These are phyloP conservation scores for Samia ricini DNA, from an alignment of 1,140 invertebrate genomes.

Conservation along the genomic window DNA sequence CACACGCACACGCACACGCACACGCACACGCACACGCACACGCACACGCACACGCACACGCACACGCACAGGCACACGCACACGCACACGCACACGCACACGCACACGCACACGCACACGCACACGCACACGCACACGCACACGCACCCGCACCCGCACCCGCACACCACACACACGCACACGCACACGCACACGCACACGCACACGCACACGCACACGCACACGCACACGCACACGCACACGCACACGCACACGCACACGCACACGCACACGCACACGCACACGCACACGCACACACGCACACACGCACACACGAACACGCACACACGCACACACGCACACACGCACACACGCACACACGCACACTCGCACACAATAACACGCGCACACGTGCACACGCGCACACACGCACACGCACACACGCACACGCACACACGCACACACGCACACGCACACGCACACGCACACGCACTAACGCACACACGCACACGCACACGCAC, in stretches of 20 bases:
- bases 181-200: not conserved
- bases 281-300: no score
- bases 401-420: not conserved
- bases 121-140: no score
- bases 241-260: not conserved
- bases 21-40: slow-evolving; percentile 10
- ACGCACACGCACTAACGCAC: no score
- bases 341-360: no score
- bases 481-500: no score
- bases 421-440: not conserved
- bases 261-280: no score
- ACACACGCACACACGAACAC: no score
- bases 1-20: slow-evolving; percentile 10
- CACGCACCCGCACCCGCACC: no score
- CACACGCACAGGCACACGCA: slow-evolving; percentile 9
- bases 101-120: not conserved
- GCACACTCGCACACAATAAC: not conserved
- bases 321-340: no score
- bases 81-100: slow-evolving; percentile 9
- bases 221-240: not conserved
- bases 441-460: no score
- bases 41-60: slow-evolving; percentile 9
- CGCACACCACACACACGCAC: no score
- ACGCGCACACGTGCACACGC: not conserved
- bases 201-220: slow-evolving; percentile 2